A percentile compares a stretch with the other conserved stretches of the same genome.
phyloP scores from a whole-genome alignment of 2,113 vertebrate species.

The Propithecus coquereli region DNA sequence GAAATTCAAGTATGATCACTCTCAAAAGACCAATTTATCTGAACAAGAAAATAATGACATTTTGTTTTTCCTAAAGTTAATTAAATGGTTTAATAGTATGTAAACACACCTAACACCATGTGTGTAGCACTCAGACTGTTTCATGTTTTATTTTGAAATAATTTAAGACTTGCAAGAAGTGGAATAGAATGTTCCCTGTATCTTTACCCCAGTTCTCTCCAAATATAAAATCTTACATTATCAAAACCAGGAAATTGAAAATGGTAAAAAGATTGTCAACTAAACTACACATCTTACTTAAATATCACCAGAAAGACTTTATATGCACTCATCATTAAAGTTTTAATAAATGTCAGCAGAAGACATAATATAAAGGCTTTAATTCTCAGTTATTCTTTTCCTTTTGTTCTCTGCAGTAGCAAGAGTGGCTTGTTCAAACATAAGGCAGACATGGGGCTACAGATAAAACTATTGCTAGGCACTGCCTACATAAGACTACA shows the following conservation, averaged over 20 bases:
- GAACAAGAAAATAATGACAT: not conserved
- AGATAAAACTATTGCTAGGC: not conserved
- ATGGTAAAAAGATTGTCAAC: not conserved
- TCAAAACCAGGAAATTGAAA: not conserved
- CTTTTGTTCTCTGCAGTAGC: not conserved
- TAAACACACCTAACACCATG: not conserved
- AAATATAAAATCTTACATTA: not conserved
- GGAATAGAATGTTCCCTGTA: not conserved
- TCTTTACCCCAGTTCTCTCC: accelerated
- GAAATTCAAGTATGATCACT: not conserved
- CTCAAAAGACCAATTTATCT: not conserved
- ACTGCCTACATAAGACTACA: accelerated
- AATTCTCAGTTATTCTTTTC: not conserved
- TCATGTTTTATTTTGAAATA: not conserved
- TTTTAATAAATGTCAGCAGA: not conserved
- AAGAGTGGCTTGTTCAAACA: not conserved
- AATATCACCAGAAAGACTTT: not conserved
- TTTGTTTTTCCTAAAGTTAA: not conserved
- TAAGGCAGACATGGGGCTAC: not conserved
- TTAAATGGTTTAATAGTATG: not conserved
- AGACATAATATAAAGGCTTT: not conserved
- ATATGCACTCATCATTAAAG: not conserved
- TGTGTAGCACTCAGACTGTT: not conserved
- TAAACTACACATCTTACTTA: not conserved
- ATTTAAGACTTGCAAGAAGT: not conserved